These are phyloP conservation scores for Centropus bengalensis DNA, from an alignment of 2,113 vertebrate species.

Conservation along the genomic window DNA sequence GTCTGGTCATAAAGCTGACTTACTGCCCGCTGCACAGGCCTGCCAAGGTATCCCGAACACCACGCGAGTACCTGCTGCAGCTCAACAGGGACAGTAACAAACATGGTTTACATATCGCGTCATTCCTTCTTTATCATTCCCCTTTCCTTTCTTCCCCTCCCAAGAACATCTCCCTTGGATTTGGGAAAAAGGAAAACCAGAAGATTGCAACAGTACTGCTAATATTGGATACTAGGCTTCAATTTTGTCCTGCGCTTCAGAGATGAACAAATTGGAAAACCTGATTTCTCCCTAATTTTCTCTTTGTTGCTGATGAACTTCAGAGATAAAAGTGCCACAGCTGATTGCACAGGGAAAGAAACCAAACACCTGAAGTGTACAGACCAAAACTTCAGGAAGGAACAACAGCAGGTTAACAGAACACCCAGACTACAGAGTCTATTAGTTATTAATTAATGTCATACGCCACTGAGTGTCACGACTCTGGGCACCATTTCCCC, in stretches of 20 bases:
- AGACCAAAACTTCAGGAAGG: not conserved
- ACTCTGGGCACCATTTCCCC: not conserved
- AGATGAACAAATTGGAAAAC: conserved; percentile 31
- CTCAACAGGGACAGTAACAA: not conserved
- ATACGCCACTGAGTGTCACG: not conserved
- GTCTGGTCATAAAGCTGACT: not conserved
- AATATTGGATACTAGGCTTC: not conserved
- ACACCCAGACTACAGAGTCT: not conserved
- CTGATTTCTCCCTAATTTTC: not conserved
- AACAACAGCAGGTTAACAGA: not conserved
- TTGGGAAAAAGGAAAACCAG: not conserved
- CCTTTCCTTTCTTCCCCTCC: not conserved
- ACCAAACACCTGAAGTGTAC: not conserved
- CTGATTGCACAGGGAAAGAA: not conserved
- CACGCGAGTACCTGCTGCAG: not conserved
- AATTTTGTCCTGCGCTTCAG: not conserved
- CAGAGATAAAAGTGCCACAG: not conserved
- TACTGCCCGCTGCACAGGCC: not conserved
- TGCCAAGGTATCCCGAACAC: not conserved
- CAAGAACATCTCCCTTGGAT: not conserved
- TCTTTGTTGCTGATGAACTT: not conserved
- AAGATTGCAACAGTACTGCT: not conserved
- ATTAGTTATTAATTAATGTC: not conserved
- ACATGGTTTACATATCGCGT: not conserved
- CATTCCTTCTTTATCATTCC: not conserved